Conservation (phyloP, 2,113 vertebrate genomes). For the Oceanites oceanicus region DNA sequence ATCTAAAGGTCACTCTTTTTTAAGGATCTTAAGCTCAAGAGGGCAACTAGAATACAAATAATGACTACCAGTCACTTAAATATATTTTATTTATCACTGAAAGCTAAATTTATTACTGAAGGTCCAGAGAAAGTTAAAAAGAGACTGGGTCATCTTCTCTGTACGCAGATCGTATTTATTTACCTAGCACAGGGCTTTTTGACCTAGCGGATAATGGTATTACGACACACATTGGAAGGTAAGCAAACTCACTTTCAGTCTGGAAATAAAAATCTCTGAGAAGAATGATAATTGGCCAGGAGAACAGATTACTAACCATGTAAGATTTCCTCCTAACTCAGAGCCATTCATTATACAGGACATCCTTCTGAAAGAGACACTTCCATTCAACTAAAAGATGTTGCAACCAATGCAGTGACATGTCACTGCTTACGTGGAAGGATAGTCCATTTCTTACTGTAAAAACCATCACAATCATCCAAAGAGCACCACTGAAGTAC, state of each 20-base stretch:
- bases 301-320: neutral
- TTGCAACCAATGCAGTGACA: neutral
- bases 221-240: neutral
- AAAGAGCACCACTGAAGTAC: neutral
- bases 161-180: neutral
- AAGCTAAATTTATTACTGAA: slow-evolving; percentile 1
- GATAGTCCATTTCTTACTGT: rapidly evolving
- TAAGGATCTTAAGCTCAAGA: neutral
- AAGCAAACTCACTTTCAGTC: neutral
- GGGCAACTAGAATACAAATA: neutral
- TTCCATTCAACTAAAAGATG: neutral
- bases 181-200: neutral
- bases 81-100: neutral
- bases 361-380: neutral
- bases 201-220: neutral
- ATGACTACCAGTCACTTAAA: neutral
- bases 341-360: neutral
- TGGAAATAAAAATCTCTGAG: neutral
- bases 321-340: neutral
- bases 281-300: neutral
- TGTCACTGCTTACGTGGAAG: neutral
- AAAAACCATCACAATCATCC: neutral
- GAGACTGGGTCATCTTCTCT: neutral
- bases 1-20: neutral
- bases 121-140: neutral